Evolutionary conservation across 2,797 vertebrate species (phyloP), one percentile per base, ranked within the genome.

Genomic region (Diplodus puntazzo): DNA sequence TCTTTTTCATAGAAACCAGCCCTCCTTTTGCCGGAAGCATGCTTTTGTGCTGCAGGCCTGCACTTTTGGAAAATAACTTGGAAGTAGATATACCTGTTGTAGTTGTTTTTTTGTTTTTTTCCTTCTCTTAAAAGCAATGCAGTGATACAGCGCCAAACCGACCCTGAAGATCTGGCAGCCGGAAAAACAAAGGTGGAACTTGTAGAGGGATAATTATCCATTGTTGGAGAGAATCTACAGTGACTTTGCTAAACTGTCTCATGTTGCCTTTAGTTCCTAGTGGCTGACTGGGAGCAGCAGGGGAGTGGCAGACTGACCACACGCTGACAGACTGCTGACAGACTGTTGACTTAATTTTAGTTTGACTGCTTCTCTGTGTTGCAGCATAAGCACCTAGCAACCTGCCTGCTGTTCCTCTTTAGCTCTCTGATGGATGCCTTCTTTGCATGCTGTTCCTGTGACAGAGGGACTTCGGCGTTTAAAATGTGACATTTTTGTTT

Each of bases 291-390:
- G 73, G 57, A 76, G 52, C 71, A 77, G 59, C n/a, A 49, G 57
- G 81, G 85, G 82, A 81, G 83, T 69, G 82, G 76, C 81, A 34
- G 57, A 21, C 50, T 79, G 70, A 86, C 74, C 84, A 77, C 79
- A 62, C 74, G 9, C 72, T 54, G 49, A 67, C 79, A 30, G 62
- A 79, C 57, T 67, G 58, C 64, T 75, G 8, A 42, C 49, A 58
- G 45, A 60, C 76, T 69, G 60, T 18, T 52, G 63, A 70, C 69
- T 30, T 18, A 21, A 68, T 76, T 46, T 77, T 54, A 60, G 60
- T 69, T 45, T 69, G 17, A 66, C 27, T 60, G 21, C 67, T 60
- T 63, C 23, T 59, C 30, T 45, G 30, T 64, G 55, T 70, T 64
- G 57, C 25, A 17, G 54, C 27, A 30, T 17, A 9, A 71, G 62